Conservation (phyloP, 2,888 invertebrate genomes). For the Luperina testacea region DNA sequence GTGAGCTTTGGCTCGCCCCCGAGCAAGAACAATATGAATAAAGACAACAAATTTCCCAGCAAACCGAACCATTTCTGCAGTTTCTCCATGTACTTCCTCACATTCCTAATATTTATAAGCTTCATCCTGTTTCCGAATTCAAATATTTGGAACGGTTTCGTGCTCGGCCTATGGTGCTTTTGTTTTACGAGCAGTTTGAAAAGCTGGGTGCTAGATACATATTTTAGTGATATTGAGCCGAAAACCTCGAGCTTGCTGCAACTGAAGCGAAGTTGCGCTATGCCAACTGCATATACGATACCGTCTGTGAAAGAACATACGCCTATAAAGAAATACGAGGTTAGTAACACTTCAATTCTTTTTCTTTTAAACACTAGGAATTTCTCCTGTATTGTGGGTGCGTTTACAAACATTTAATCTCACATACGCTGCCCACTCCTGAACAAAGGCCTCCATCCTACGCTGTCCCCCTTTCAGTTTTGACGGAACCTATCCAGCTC, state of each 20-base stretch:
- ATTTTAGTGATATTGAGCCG: constrained; percentile 80
- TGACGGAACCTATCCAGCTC: too few relatives aligned
- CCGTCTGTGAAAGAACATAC: constrained; percentile 91
- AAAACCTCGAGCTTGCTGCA: constrained; percentile 71
- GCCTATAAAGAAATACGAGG: constrained; percentile 91
- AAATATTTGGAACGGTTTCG: constrained; percentile 85
- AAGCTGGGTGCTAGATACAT: constrained; percentile 82
- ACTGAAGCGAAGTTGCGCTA: constrained; percentile 73
- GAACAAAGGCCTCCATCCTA: too few relatives aligned
- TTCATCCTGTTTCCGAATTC: constrained; percentile 82
- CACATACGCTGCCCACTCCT: too few relatives aligned
- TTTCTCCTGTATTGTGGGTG: too few relatives aligned
- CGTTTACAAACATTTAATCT: too few relatives aligned
- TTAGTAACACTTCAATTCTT: constrained; percentile 69
- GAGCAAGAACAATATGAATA: constrained; percentile 75
- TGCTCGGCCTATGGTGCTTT: constrained; percentile 85
- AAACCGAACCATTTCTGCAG: constrained; percentile 78
- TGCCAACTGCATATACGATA: constrained; percentile 87
- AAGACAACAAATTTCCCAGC: constrained; percentile 54
- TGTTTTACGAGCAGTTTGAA: constrained; percentile 80
- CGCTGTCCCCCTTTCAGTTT: too few relatives aligned
- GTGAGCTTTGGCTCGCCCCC: constrained; percentile 79
- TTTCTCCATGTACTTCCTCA: constrained; percentile 83
- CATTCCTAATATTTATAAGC: constrained; percentile 79
- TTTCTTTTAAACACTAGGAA: too few relatives aligned